These are phyloP conservation scores for Naso thynnoides DNA, from an alignment of 2,797 vertebrate genomes.

Conservation along the genomic window DNA sequence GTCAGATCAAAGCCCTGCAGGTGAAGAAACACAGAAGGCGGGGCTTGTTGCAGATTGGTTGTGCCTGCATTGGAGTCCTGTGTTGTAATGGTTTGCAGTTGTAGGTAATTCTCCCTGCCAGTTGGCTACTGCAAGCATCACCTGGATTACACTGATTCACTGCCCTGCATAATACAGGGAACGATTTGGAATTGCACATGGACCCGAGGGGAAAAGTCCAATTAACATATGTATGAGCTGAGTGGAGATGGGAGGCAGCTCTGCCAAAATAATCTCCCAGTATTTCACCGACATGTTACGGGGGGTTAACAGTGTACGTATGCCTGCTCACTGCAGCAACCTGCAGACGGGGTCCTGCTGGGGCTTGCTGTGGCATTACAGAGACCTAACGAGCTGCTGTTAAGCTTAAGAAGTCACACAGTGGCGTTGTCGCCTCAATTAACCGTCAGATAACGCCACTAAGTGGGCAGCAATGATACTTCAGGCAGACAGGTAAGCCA, in stretches of 20 bases:
- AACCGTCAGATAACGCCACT: slow-evolving; percentile 44
- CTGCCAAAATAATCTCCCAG: slow-evolving; percentile 74
- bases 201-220: slow-evolving; percentile 69
- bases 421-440: slow-evolving; percentile 22
- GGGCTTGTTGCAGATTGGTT: slow-evolving; percentile 40
- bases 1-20: slow-evolving; percentile 59
- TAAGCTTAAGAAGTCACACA: slow-evolving; percentile 41
- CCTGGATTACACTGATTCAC: slow-evolving; percentile 74
- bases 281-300: slow-evolving; percentile 58
- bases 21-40: slow-evolving; percentile 54
- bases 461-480: slow-evolving; percentile 53
- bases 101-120: slow-evolving; percentile 57
- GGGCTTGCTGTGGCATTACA: slow-evolving; percentile 20
- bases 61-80: slow-evolving; percentile 49
- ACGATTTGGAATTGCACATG: slow-evolving; percentile 72
- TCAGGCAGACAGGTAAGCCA: slow-evolving; percentile 42
- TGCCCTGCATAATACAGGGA: slow-evolving; percentile 70
- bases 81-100: slow-evolving; percentile 52
- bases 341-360: slow-evolving; percentile 22
- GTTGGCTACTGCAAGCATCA: slow-evolving; percentile 67
- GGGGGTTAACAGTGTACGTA: slow-evolving; percentile 58
- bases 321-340: slow-evolving; percentile 39
- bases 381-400: slow-evolving; percentile 37
- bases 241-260: slow-evolving; percentile 67
- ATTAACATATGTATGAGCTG: slow-evolving; percentile 83